Conservation (phyloP, 2,113 vertebrate genomes). For the Laticauda colubrina region DNA sequence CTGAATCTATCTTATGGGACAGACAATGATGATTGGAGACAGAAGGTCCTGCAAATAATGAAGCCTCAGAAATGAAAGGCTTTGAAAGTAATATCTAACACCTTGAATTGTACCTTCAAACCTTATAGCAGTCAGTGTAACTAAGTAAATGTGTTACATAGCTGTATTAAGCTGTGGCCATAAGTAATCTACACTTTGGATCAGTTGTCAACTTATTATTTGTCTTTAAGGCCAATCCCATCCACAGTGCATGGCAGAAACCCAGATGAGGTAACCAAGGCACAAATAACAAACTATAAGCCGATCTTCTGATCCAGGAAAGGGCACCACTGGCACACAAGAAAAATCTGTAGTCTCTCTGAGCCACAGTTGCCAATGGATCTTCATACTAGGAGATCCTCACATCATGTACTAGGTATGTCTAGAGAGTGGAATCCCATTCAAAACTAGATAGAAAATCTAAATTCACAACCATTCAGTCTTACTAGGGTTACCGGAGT, state of each 20-base stretch:
- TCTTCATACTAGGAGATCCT: neutral
- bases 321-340: neutral
- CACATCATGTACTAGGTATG: neutral
- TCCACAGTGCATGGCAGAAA: neutral
- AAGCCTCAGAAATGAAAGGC: neutral
- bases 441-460: neutral
- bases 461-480: neutral
- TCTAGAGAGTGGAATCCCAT: neutral
- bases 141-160: neutral
- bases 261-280: neutral
- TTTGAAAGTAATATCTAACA: neutral
- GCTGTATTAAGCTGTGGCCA: neutral
- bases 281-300: neutral
- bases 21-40: neutral
- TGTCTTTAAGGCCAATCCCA: neutral
- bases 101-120: neutral
- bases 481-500: neutral
- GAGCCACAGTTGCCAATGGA: neutral
- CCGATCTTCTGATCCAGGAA: neutral
- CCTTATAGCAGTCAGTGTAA: neutral
- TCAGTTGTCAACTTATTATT: neutral
- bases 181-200: neutral
- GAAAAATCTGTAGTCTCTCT: neutral
- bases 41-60: neutral
- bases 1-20: neutral